Evolutionary conservation across 2,888 invertebrate genomes (phyloP), one percentile per base, ranked within the genome.

Genomic region (Cremastobaeus sp.): DNA sequence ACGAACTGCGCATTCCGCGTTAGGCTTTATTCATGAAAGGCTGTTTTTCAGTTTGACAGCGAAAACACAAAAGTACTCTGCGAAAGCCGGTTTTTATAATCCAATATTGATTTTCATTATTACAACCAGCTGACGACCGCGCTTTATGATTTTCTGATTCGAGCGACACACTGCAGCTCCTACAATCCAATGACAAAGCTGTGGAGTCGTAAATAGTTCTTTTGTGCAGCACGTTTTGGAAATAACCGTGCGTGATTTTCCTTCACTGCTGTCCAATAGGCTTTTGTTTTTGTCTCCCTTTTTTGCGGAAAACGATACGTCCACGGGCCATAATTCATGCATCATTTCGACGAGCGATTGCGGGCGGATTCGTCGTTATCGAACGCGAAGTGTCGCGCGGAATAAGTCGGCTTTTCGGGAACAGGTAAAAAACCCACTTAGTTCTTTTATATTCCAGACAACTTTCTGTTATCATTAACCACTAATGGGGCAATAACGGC

Each of bases 21-120:
- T 17, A 48, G 8, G 5, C 34, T 34, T 48, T 48, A 48, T 60
- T 34, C 12, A 48, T 30, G 21, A 30, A 37, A 18, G 11, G 39
- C 41, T 41, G 34, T 62, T 62, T 62, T 62, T 50, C 18, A n/a
- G 12, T 41, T 14, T 4, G 15, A 14, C 30, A 14, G 5, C 11
- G 11, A 50, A 57, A 55, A 39, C 21, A 11, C 25, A 1, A 11
- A 47, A 32, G 25, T 28, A 32, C 45, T 32, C 21, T 34, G 32
- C 45, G 32, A 32, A 68, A 28, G 52, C 52, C 15, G 15, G 28
- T 43, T 57, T 68, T 50, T 45, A 52, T 45, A 59, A 68, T 57
- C 41, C 50, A 59, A 59, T 68, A 68, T 59, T 59, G 68, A 68
- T 68, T 68, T 68, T 59, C 48, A 43, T 68, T 68, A 68, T 68